These are phyloP conservation scores for Amia ocellicauda DNA, from an alignment of 2,113 vertebrate species.

Conservation along the genomic window DNA sequence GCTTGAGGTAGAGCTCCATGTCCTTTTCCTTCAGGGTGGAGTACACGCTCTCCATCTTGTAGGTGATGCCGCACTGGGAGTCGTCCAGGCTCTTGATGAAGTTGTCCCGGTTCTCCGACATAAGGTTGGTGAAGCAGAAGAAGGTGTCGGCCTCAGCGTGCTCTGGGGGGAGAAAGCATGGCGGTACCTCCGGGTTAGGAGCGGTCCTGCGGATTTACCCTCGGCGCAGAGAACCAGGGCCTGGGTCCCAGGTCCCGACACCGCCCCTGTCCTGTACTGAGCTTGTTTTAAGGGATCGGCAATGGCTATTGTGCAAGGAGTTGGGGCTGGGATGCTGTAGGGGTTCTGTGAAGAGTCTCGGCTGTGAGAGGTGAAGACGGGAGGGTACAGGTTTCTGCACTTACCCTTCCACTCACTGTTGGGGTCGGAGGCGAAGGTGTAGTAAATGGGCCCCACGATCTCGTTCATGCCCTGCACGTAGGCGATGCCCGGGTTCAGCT, in stretches of 20 bases:
- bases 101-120: constrained; percentile 97
- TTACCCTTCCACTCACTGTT: constrained; percentile 90
- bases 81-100: constrained; percentile 98
- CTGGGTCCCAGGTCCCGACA: too few species aligned
- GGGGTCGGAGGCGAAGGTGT: constrained; percentile 93
- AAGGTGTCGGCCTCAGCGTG: constrained; percentile 95
- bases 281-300: too few species aligned
- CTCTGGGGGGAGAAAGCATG: too few species aligned
- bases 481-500: constrained; percentile 94
- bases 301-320: too few species aligned
- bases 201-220: too few species aligned
- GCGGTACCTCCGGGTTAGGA: too few species aligned
- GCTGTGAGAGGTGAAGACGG: too few species aligned
- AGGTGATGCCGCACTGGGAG: constrained; percentile 95
- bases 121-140: constrained; percentile 97
- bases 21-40: constrained; percentile 91
- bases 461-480: constrained; percentile 99
- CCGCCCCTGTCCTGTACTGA: too few species aligned
- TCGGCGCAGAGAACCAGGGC: too few species aligned
- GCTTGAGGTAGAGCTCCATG: constrained; percentile 83
- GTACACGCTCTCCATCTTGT: constrained; percentile 97
- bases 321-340: too few species aligned
- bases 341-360: too few species aligned
- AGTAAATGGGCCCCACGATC: constrained; percentile 94
- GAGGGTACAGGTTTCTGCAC: too few species aligned